These are phyloP conservation scores for Acanthurus leucopareius DNA, from an alignment of 2,797 vertebrate species.

Conservation along the genomic window DNA sequence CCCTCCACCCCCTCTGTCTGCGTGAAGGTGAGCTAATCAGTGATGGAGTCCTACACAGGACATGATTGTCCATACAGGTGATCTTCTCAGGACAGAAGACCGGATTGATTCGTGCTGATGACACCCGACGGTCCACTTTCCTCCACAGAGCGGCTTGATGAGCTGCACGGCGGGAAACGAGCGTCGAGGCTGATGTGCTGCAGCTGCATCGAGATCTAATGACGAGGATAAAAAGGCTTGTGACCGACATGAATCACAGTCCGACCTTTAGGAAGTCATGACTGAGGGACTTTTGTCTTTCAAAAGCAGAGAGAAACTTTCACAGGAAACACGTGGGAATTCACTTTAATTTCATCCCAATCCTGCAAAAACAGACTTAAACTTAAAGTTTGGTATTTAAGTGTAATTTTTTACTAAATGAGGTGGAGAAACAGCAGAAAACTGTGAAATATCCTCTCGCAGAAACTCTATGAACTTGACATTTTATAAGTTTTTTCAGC, in stretches of 20 bases:
- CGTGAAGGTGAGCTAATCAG: conserved; percentile 22
- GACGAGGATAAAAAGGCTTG: neutral
- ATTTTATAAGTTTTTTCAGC: neutral
- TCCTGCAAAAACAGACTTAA: neutral
- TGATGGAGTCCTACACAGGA: neutral
- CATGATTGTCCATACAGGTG: neutral
- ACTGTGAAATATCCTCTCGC: neutral
- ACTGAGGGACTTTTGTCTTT: neutral
- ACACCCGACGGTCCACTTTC: neutral
- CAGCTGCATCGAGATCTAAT: neutral
- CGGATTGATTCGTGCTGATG: conserved; percentile 43
- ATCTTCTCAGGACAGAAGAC: conserved; percentile 10
- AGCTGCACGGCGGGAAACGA: too few relatives aligned
- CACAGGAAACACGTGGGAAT: neutral
- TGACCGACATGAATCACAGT: neutral
- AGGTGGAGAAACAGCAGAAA: neutral
- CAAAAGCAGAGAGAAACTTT: neutral
- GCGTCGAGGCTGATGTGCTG: neutral
- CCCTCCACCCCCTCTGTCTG: neutral
- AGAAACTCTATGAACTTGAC: neutral
- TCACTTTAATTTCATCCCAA: neutral
- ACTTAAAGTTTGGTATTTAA: neutral
- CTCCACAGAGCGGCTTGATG: conserved; percentile 1
- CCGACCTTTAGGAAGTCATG: too few relatives aligned
- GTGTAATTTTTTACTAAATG: too few relatives aligned